Evolutionary conservation across 1,140 invertebrate genomes (phyloP).

Genomic region (Bombus turneri): DNA sequence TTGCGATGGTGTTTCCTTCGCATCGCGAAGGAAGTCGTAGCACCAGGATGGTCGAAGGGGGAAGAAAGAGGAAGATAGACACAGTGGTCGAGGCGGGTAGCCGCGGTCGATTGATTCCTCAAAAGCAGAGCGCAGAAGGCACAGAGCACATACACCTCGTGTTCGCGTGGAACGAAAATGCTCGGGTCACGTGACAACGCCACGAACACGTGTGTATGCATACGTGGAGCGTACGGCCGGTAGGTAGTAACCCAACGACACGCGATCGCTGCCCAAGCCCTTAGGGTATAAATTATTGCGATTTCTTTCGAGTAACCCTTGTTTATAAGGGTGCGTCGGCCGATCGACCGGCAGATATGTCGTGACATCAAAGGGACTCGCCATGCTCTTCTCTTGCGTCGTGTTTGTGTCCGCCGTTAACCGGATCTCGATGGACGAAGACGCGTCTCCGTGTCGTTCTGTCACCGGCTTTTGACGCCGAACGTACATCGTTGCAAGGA

Average conservation of each 20-base stretch:
- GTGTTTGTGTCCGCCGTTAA: constrained; percentile 32
- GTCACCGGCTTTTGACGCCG: background rate
- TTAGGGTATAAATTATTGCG: constrained; percentile 80
- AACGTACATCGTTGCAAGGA: background rate
- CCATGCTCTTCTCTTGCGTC: constrained; percentile 45
- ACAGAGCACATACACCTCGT: constrained; percentile 25
- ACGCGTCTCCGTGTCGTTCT: background rate
- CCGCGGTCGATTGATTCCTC: constrained; percentile 60
- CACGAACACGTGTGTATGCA: constrained; percentile 59
- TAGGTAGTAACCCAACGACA: constrained; percentile 72
- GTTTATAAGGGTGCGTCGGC: constrained; percentile 72
- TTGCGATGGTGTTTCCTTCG: background rate
- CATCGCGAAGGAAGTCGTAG: too few relatives aligned
- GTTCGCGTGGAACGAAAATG: constrained; percentile 64
- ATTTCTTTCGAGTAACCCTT: constrained; percentile 81
- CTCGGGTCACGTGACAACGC: constrained; percentile 62
- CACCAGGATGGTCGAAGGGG: background rate
- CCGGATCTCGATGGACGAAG: constrained; percentile 52
- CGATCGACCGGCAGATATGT: constrained; percentile 76
- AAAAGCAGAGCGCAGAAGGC: constrained; percentile 30
- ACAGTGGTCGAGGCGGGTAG: background rate
- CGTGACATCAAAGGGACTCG: constrained; percentile 80
- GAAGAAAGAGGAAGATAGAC: too few relatives aligned
- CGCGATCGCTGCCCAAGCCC: constrained; percentile 79
- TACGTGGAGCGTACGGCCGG: constrained; percentile 43